A percentile compares a stretch with the other conserved stretches of the same genome.
Conservation (phyloP, 2,113 vertebrate species). For the Odocoileus hemionus region DNA sequence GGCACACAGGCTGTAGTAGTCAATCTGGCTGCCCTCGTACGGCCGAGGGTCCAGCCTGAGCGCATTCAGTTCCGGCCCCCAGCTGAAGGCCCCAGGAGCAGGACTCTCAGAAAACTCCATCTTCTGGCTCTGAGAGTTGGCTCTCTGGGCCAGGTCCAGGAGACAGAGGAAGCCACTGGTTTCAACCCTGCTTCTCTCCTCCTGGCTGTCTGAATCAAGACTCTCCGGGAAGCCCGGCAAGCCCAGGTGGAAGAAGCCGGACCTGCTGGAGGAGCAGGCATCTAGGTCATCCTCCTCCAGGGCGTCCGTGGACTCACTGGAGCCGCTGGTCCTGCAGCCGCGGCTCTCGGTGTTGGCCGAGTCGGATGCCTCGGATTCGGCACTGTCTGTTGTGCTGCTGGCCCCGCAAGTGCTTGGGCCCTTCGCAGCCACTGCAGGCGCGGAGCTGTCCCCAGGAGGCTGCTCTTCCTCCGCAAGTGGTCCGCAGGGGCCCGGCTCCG, state of each 20-base stretch:
- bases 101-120: conserved; percentile 53
- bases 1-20: conserved; percentile 88
- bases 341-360: conserved; percentile 87
- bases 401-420: neutral
- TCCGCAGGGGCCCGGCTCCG: conserved; percentile 65
- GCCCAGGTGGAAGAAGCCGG: conserved; percentile 78
- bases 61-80: conserved; percentile 62
- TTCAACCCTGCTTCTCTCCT: conserved; percentile 63
- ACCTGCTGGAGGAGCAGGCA: conserved; percentile 82
- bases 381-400: conserved; percentile 73
- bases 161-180: conserved; percentile 81
- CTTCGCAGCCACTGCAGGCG: neutral
- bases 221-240: conserved; percentile 78
- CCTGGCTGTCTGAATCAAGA: neutral
- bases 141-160: conserved; percentile 80
- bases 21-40: conserved; percentile 78
- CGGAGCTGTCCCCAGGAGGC: neutral
- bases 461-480: conserved; percentile 73
- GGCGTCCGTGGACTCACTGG: conserved; percentile 91
- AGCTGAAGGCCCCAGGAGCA: conserved; percentile 72
- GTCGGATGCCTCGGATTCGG: conserved; percentile 85
- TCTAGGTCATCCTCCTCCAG: conserved; percentile 90
- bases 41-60: conserved; percentile 76
- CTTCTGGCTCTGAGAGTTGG: conserved; percentile 63
- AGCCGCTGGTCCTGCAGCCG: conserved; percentile 89